These are phyloP conservation scores for Drosophila austrosaltans DNA, from an alignment of 2,888 invertebrate species.

Conservation along the genomic window DNA sequence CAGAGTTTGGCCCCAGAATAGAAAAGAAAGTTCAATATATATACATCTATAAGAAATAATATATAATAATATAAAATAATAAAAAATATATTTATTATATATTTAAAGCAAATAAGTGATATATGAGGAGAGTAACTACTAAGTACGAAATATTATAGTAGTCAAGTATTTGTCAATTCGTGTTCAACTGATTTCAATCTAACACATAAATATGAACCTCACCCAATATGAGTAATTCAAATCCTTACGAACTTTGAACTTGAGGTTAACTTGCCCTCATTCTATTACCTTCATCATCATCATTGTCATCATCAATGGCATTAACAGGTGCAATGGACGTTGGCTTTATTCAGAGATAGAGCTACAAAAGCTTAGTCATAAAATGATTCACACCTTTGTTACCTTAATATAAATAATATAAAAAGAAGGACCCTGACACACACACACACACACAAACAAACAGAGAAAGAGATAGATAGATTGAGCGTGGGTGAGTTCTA, in stretches of 20 bases:
- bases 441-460: neutral
- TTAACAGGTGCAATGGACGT: constrained; percentile 56
- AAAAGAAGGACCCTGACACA: constrained; percentile 33
- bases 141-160: no score
- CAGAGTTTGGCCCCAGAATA: neutral
- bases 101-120: no score
- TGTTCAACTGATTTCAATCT: neutral
- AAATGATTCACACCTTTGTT: constrained; percentile 30
- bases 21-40: no score
- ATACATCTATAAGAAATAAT: no score
- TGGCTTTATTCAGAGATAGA: constrained; percentile 24
- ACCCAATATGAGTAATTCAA: constrained; percentile 29
- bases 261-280: constrained; percentile 38
- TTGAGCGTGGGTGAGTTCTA: constrained; percentile 21
- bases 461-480: neutral
- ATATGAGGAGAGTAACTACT: no score
- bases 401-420: constrained; percentile 24
- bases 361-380: constrained; percentile 59
- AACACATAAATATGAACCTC: neutral
- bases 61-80: no score
- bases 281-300: neutral
- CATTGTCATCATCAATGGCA: constrained; percentile 14
- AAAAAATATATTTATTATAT: no score
- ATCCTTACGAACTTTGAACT: constrained; percentile 58
- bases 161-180: no score